A percentile compares a stretch with the other conserved stretches of the same genome.
Conservation (phyloP, 2,888 invertebrate species). For the Drosophila atripex region DNA sequence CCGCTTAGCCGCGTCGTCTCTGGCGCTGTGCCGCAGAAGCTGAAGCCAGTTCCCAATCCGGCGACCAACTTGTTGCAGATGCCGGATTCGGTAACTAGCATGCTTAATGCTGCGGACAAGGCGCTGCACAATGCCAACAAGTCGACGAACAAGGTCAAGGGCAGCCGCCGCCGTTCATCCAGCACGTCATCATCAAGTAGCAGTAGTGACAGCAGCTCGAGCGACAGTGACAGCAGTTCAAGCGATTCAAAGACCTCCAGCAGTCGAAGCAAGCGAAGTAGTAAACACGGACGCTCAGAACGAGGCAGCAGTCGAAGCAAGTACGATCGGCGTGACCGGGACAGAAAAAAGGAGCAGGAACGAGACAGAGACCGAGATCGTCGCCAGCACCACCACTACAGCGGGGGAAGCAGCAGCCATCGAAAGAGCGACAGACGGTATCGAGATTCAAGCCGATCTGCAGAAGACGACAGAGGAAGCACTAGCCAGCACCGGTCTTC, state of each 20-base stretch:
- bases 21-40: constrained; percentile 35
- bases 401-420: constrained; percentile 20
- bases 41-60: constrained; percentile 62
- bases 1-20: constrained; percentile 14
- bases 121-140: constrained; percentile 70
- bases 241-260: constrained; percentile 35
- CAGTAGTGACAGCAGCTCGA: constrained; percentile 48
- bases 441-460: constrained; percentile 72
- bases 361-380: constrained; percentile 41
- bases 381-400: constrained; percentile 29
- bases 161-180: constrained; percentile 52
- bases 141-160: constrained; percentile 49
- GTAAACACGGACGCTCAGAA: constrained; percentile 26
- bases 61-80: constrained; percentile 66
- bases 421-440: constrained; percentile 41
- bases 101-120: constrained; percentile 72
- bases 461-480: constrained; percentile 55
- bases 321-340: constrained; percentile 34
- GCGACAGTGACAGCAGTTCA: constrained; percentile 25
- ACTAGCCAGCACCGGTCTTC: constrained; percentile 48
- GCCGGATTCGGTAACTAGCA: constrained; percentile 58
- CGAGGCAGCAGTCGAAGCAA: constrained; percentile 42
- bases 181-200: constrained; percentile 59
- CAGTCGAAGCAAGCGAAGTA: constrained; percentile 34
- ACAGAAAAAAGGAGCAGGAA: constrained; percentile 22